Evolutionary conservation across 2,888 invertebrate species (phyloP).

Genomic region (Lepidocyrtoides sp.): DNA sequence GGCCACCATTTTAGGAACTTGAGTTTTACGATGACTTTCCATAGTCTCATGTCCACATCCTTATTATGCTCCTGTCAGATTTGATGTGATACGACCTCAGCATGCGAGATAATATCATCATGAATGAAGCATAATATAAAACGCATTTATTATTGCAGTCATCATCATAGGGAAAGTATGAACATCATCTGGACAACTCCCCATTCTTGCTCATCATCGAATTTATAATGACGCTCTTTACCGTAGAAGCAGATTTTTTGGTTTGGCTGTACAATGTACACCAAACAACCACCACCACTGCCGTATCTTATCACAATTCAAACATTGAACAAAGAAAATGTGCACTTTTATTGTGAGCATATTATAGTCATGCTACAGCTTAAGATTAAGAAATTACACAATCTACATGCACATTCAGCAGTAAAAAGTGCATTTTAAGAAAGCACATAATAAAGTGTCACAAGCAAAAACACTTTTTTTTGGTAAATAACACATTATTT

Average conservation of each 20-base stretch:
- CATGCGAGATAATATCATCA: constrained; percentile 59
- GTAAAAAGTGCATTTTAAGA: constrained; percentile 15
- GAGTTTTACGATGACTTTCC: constrained; percentile 62
- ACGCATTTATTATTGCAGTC: constrained; percentile 38
- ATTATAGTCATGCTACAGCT: not conserved
- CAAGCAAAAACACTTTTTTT: not conserved
- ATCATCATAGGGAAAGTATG: not conserved
- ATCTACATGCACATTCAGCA: constrained; percentile 26
- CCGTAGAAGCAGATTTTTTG: not conserved
- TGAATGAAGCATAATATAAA: constrained; percentile 43
- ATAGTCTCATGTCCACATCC: constrained; percentile 43
- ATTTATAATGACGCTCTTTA: not conserved
- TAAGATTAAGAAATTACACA: constrained; percentile 67
- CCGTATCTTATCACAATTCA: not conserved
- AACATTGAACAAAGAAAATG: not conserved
- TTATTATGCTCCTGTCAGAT: constrained; percentile 70
- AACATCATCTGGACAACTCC: constrained; percentile 37
- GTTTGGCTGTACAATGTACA: not conserved
- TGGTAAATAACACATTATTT: constrained; percentile 55
- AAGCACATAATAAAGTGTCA: constrained; percentile 18
- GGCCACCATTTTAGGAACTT: constrained; percentile 66
- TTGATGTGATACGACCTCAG: constrained; percentile 71
- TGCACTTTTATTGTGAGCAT: not conserved
- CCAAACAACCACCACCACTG: not conserved
- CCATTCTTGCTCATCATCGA: not conserved